Evolutionary conservation across 1,140 invertebrate species (phyloP).

Genomic region (Caenorhabditis remanei): DNA sequence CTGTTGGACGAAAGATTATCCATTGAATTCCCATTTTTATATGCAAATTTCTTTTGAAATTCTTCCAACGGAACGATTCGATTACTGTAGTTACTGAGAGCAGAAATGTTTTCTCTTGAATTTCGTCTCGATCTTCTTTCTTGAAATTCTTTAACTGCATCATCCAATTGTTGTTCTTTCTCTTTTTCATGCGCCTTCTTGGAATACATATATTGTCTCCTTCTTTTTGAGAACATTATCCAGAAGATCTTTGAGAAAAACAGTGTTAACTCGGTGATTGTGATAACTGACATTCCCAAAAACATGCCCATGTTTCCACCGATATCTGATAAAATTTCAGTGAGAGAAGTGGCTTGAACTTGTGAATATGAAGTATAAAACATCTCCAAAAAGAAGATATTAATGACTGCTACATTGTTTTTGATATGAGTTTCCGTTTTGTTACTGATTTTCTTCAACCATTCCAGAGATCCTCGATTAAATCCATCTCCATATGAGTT

Average conservation of each 20-base stretch:
- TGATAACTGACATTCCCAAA: constrained; percentile 54
- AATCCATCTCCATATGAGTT: constrained; percentile 56
- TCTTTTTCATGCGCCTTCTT: constrained; percentile 51
- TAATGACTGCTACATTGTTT: constrained; percentile 55
- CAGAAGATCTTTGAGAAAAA: constrained; percentile 56
- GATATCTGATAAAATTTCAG: constrained; percentile 54
- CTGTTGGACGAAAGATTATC: neutral
- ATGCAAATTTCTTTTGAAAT: constrained; percentile 24
- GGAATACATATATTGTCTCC: constrained; percentile 37
- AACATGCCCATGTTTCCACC: constrained; percentile 61
- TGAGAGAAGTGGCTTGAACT: constrained; percentile 39
- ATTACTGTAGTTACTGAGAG: neutral
- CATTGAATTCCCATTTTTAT: neutral
- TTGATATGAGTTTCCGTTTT: constrained; percentile 25
- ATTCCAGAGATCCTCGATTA: constrained; percentile 16
- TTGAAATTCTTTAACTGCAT: constrained; percentile 41
- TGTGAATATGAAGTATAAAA: constrained; percentile 50
- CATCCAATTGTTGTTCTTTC: constrained; percentile 43
- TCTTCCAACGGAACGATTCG: constrained; percentile 8
- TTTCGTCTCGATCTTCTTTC: constrained; percentile 37
- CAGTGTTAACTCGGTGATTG: constrained; percentile 44
- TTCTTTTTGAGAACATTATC: constrained; percentile 48
- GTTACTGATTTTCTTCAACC: constrained; percentile 30
- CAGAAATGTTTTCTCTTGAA: constrained; percentile 24
- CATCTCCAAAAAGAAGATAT: constrained; percentile 60